These are phyloP conservation scores for Priocnemis perturbator DNA, from an alignment of 2,888 invertebrate genomes.

Conservation along the genomic window DNA sequence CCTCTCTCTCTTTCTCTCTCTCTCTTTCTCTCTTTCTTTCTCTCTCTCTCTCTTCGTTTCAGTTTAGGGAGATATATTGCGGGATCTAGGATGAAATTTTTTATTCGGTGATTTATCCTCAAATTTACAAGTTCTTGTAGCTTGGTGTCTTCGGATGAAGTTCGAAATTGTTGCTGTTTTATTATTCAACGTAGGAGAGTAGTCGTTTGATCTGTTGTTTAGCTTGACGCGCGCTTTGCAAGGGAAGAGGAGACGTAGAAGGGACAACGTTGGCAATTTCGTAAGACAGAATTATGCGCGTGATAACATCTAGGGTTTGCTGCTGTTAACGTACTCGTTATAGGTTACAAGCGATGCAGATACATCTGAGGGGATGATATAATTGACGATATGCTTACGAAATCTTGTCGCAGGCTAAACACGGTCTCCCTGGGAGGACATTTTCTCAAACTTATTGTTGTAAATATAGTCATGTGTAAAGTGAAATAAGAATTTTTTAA, in stretches of 20 bases:
- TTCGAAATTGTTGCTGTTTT: too few species aligned
- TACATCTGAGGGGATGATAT: too few species aligned
- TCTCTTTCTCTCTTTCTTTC: neutral
- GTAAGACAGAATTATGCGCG: neutral
- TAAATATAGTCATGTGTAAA: constrained; percentile 68
- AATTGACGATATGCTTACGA: neutral
- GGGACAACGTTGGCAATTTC: constrained; percentile 1
- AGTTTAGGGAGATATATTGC: neutral
- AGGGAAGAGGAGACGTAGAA: neutral
- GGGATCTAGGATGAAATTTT: too few species aligned
- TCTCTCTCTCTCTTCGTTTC: neutral
- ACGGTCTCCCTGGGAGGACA: constrained; percentile 65
- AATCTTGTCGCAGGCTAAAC: constrained; percentile 49
- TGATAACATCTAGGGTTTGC: too few species aligned
- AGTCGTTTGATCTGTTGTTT: constrained; percentile 1
- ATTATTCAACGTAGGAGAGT: neutral
- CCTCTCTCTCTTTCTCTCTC: neutral
- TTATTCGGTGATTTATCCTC: too few species aligned
- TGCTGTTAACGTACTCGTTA: neutral
- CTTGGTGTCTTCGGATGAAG: too few species aligned
- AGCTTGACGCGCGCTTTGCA: too few species aligned
- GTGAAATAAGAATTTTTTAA: constrained; percentile 65
- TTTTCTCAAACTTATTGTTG: constrained; percentile 64
- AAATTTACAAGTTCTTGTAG: too few species aligned
- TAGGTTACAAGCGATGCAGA: too few species aligned